Percentiles rank a stretch among this genome's conserved stretches.
phyloP scores from a whole-genome alignment of 2,797 vertebrate species.

The Notoglanidium macrostoma region DNA sequence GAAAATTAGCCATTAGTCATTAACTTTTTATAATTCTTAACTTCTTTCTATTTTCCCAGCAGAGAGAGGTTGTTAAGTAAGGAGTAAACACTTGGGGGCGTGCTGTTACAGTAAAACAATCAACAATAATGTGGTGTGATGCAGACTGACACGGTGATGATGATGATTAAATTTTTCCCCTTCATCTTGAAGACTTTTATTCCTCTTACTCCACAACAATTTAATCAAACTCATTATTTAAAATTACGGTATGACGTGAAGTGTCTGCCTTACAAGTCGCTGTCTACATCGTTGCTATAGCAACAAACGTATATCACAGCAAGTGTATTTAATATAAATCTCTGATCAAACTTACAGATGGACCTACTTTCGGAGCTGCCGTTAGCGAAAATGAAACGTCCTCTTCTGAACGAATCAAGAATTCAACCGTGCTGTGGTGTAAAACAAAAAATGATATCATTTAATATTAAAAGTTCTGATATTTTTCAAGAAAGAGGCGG shows the following conservation, averaged over 20 bases:
- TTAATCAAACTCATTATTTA: too few species aligned
- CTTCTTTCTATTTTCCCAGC: background rate
- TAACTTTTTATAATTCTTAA: background rate
- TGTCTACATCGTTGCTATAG: background rate
- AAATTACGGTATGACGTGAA: too few species aligned
- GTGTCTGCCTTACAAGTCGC: background rate
- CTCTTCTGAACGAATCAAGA: too few species aligned
- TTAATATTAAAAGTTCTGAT: too few species aligned
- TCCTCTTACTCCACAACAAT: background rate
- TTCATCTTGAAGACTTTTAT: background rate
- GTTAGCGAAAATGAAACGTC: too few species aligned
- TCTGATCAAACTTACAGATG: too few species aligned
- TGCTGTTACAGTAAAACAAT: background rate
- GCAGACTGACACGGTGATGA: background rate
- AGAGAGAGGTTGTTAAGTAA: background rate
- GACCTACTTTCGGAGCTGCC: too few species aligned
- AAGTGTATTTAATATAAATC: too few species aligned
- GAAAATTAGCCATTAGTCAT: background rate
- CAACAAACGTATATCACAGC: background rate
- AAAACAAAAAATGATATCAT: too few species aligned
- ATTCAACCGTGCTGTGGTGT: too few species aligned
- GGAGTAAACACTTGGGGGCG: background rate
- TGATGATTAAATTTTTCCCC: background rate
- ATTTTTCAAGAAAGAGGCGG: too few species aligned
- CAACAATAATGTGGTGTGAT: background rate